Evolutionary conservation across 2,888 invertebrate genomes (phyloP).

Genomic region (Drosophila nigricruria): DNA sequence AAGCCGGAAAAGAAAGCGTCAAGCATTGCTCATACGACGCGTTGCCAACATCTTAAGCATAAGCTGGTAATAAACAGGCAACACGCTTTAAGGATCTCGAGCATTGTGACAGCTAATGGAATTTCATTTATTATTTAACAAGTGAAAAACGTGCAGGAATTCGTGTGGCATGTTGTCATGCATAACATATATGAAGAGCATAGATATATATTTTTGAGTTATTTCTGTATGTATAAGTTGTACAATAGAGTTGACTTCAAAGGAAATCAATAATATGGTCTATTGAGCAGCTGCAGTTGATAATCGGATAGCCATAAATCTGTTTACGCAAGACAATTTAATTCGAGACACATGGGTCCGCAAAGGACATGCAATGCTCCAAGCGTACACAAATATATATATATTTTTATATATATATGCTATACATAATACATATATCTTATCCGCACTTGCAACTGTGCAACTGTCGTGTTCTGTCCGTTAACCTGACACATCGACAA

Average conservation of each 20-base stretch:
- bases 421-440: slow-evolving; percentile 6
- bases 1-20: slow-evolving; percentile 1
- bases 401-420: neutral
- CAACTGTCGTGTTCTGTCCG: slow-evolving; percentile 22
- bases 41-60: slow-evolving; percentile 14
- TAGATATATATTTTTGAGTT: neutral
- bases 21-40: slow-evolving; percentile 59
- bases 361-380: slow-evolving; percentile 8
- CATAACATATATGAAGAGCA: slow-evolving; percentile 1
- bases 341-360: slow-evolving; percentile 12
- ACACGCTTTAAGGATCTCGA: slow-evolving; percentile 38
- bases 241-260: neutral
- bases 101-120: slow-evolving; percentile 20
- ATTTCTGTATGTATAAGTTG: neutral
- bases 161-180: slow-evolving; percentile 12
- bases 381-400: slow-evolving; percentile 3
- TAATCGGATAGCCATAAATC: slow-evolving; percentile 8
- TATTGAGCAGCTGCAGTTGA: slow-evolving; percentile 27
- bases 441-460: slow-evolving; percentile 22
- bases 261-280: slow-evolving; percentile 50
- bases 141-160: slow-evolving; percentile 30
- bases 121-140: slow-evolving; percentile 41
- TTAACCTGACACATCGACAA: slow-evolving; percentile 45
- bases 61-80: slow-evolving; percentile 27
- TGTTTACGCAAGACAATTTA: slow-evolving; percentile 12